phyloP scores from a whole-genome alignment of 2,888 invertebrate species.

The Drosophila lacicola region DNA sequence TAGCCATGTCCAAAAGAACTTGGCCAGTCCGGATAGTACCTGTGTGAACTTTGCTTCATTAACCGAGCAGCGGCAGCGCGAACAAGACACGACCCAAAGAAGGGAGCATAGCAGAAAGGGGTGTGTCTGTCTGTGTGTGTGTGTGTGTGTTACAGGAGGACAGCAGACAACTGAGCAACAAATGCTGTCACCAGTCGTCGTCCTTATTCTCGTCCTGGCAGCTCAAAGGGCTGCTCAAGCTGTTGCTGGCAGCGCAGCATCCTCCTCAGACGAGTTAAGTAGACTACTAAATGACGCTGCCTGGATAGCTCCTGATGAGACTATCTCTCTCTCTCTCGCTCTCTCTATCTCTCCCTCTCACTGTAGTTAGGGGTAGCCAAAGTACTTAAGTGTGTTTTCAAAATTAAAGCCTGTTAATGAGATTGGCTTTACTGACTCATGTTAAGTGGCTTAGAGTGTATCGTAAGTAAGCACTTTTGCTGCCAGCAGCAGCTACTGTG shows the following conservation, averaged over 20 bases:
- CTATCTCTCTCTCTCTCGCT: slow-evolving; percentile 11
- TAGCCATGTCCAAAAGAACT: slow-evolving; percentile 39
- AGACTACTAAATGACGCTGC: slow-evolving; percentile 78
- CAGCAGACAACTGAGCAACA: slow-evolving; percentile 57
- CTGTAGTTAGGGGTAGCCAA: slow-evolving; percentile 22
- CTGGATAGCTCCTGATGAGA: slow-evolving; percentile 40
- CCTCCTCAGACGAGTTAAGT: slow-evolving; percentile 79
- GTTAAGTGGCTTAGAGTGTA: slow-evolving; percentile 81
- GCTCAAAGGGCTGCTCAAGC: slow-evolving; percentile 69
- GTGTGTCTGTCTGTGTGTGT: not conserved
- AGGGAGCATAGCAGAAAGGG: not conserved
- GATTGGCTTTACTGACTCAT: slow-evolving; percentile 79
- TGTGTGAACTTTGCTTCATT: slow-evolving; percentile 73
- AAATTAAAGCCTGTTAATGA: slow-evolving; percentile 81
- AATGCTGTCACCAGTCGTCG: slow-evolving; percentile 63
- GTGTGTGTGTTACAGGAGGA: not conserved
- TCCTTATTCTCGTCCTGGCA: slow-evolving; percentile 20
- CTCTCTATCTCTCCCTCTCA: not conserved
- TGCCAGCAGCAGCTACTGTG: slow-evolving; percentile 4
- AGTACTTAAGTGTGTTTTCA: slow-evolving; percentile 79
- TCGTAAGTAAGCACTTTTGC: slow-evolving; percentile 76
- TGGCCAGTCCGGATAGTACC: slow-evolving; percentile 38
- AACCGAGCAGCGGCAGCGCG: slow-evolving; percentile 42
- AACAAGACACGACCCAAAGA: slow-evolving; percentile 7
- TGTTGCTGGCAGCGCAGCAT: slow-evolving; percentile 59